Percentiles rank a stretch among this genome's conserved stretches.
Conservation (phyloP, 2,113 vertebrate genomes). For the Noctilio leporinus region DNA sequence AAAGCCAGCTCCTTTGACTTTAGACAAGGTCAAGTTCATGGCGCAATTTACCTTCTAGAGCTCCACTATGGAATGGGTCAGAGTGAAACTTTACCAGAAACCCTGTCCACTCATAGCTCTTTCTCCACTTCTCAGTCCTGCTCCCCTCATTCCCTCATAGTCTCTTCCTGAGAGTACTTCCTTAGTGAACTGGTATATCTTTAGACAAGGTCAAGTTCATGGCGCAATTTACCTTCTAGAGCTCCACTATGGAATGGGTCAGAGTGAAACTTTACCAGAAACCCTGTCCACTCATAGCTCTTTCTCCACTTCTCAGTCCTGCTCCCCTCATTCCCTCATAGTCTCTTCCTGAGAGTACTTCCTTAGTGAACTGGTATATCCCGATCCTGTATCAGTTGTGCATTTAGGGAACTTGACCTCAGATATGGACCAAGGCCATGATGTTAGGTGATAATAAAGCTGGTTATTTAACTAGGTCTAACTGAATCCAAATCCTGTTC, state of each 20-base stretch:
- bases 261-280: not conserved
- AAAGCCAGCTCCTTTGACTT: not conserved
- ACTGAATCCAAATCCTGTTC: not conserved
- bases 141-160: not conserved
- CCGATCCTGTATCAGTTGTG: not conserved
- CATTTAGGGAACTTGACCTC: not conserved
- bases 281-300: not conserved
- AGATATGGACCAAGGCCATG: not conserved
- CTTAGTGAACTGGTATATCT: not conserved
- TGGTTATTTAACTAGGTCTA: not conserved
- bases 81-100: not conserved
- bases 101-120: not conserved
- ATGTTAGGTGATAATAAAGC: not conserved
- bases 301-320: not conserved
- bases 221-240: not conserved
- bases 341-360: not conserved
- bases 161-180: not conserved
- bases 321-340: not conserved
- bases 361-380: not conserved
- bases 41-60: not conserved
- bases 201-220: not conserved
- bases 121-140: not conserved
- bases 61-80: not conserved
- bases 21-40: not conserved
- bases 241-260: not conserved